Conservation (phyloP, 2,888 invertebrate species). For the Xestia ashworthii region DNA sequence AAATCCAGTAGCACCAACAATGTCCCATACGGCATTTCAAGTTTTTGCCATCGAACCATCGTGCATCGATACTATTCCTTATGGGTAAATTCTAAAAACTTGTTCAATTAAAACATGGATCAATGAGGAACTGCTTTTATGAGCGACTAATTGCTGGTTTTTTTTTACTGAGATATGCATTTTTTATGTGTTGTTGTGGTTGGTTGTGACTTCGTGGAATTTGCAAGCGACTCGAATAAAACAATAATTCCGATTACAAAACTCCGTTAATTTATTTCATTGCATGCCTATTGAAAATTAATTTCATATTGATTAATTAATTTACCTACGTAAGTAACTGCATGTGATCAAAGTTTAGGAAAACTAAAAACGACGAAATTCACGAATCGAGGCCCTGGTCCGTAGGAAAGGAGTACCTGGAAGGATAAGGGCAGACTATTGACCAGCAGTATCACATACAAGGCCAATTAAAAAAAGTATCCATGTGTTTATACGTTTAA, state of each 20-base stretch:
- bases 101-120: constrained; percentile 21
- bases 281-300: constrained; percentile 3
- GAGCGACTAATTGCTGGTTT: constrained; percentile 8
- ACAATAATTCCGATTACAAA: constrained; percentile 13
- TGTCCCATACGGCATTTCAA: background rate
- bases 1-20: background rate
- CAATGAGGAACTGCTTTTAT: constrained; percentile 4
- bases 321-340: background rate
- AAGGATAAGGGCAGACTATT: no score
- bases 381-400: no score
- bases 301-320: constrained; percentile 2
- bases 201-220: background rate
- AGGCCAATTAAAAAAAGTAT: background rate
- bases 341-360: background rate
- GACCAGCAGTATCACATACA: background rate
- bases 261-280: no score
- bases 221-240: constrained; percentile 10
- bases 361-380: background rate
- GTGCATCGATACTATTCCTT: no score
- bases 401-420: no score
- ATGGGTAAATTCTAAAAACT: constrained; percentile 14
- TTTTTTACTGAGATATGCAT: background rate
- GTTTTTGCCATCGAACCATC: background rate
- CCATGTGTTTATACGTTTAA: background rate
- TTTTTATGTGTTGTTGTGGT: constrained; percentile 8